Base-by-base conservation (phyloP, 2,113 vertebrate species). In the Oncorhynchus nerka region DNA sequence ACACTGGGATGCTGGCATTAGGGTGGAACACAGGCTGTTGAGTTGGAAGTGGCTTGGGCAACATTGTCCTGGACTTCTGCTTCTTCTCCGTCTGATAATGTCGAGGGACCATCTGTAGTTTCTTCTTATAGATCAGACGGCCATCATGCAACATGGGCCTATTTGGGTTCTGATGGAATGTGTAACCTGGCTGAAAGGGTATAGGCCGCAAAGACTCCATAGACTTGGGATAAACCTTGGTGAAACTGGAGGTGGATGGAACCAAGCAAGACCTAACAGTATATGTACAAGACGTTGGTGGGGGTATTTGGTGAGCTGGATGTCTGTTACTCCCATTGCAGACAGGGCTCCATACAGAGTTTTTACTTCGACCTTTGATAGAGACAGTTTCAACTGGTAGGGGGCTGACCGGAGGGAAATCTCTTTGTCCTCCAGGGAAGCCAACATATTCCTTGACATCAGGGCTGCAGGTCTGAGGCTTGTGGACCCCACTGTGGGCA, bases 201-300 rank as follows among this genome's bases (percentile, higher is more conserved):
- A 87, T 78, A 0, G 90, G 89, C 20, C 90, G 87, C 65, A 87
- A 71, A 3, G 83, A 84, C 68, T 87, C 92, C 15, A 72, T 67
- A 0, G 87, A 71, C 78, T 90, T 93, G 11, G 92, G 92, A 64
- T 84, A 12, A 32, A 94, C 91, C 86, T 90, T 92, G 68, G 84
- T 89, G 77, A 94, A 94, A 82, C 92, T 90, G 4, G 94, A 93
- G 76, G 73, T 70, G 51, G 87, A 70, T 19, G 90, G 85, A 28
- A 71, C 68, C 87, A 87, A 91, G 76, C 73, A 81, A 24, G 83
- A 45, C 49, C 82, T 89, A 7, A 77, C 26, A 93, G 87, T 26
- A 91, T 74, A 88, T 3, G 75, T 39, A 22, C 83, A 65, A 26
- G 81, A 28, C 3, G 78, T 1, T 6, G 59, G 68, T 7, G 67